Base-by-base conservation (phyloP, 2,113 vertebrate species). In the Elgaria multicarinata region DNA sequence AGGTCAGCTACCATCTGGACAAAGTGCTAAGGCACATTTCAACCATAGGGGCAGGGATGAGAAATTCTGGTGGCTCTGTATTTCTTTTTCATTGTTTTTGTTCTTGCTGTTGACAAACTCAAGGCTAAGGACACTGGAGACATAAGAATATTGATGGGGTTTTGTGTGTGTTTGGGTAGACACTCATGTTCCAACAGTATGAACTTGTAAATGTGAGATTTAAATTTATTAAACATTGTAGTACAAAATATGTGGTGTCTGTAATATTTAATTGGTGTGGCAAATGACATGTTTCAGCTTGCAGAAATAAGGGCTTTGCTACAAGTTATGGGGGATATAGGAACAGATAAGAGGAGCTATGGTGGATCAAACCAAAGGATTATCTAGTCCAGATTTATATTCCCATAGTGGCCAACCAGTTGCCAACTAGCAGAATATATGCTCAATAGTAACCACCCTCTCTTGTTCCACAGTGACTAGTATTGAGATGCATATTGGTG, bases 141-240 rank as follows among this genome's bases (percentile, higher is more conserved):
- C n/a, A 33, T 72, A 24, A 75, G 69, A 58, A 26, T 62, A 14
- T 33, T 2, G 69, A 20, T 46, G 9, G 28, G 42, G 28, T 33
- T 33, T 75, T 58, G 53, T 9, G 46, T 72, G 76, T 84, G 16
- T 84, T 67, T 67, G 86, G 64, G 9, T 39, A 39, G 67, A 78
- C 6, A 20, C 6, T 80, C 62, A 69, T 67, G 66, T 50, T 26
- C 39, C 55, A 81, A 71, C 22, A 24, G 44, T 69, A 36, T 67
- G 31, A 31, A 64, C 12, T 28, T 88, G 31, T 75, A 42, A 74
- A 53, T 85, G 62, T 89, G 44, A 42, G 24, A 36, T 76, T 75
- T 36, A 64, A 85, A 55, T 78, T 53, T 53, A 89, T 85, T 89
- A 78, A 78, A 89, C 18, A 77, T 67, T 67, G 46, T 55, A 7